Conservation (phyloP, 2,113 vertebrate species). For the Ceuthmochares aereus region DNA sequence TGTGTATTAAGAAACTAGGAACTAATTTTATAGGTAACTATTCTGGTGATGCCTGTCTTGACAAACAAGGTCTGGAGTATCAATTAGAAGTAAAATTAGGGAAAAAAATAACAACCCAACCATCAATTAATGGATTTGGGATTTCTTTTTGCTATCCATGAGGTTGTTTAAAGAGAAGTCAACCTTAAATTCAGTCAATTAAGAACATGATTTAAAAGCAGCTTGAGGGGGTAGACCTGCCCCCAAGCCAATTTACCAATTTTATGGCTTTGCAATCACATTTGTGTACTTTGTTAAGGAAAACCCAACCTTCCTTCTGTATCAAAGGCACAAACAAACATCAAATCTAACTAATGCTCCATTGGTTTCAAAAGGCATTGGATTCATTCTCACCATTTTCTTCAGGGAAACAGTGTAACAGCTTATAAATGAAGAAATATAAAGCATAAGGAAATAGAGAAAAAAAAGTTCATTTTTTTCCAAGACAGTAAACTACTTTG, state of each 20-base stretch:
- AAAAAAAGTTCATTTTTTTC: background rate
- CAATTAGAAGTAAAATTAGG: background rate
- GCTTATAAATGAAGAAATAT: slow-evolving; percentile 25
- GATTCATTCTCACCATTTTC: slow-evolving; percentile 18
- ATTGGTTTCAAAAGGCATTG: slow-evolving; percentile 10
- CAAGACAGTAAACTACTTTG: background rate
- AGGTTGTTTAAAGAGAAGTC: background rate
- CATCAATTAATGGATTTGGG: background rate
- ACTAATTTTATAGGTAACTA: background rate
- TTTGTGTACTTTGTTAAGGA: background rate
- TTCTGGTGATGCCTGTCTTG: background rate
- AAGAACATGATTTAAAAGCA: slow-evolving; percentile 14
- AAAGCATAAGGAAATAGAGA: slow-evolving; percentile 31
- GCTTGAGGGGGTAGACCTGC: background rate
- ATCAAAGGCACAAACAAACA: slow-evolving; percentile 39
- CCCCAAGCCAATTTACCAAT: background rate
- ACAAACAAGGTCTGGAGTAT: background rate
- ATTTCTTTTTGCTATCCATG: background rate
- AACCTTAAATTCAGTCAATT: slow-evolving; percentile 31
- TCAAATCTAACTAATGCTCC: slow-evolving; percentile 14
- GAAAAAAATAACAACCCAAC: background rate
- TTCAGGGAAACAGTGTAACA: background rate
- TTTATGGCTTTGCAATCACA: background rate
- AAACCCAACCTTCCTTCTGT: background rate
- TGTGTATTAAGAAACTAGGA: background rate